phyloP scores from a whole-genome alignment of 2,888 invertebrate species.

The Crocallis elinguaria region DNA sequence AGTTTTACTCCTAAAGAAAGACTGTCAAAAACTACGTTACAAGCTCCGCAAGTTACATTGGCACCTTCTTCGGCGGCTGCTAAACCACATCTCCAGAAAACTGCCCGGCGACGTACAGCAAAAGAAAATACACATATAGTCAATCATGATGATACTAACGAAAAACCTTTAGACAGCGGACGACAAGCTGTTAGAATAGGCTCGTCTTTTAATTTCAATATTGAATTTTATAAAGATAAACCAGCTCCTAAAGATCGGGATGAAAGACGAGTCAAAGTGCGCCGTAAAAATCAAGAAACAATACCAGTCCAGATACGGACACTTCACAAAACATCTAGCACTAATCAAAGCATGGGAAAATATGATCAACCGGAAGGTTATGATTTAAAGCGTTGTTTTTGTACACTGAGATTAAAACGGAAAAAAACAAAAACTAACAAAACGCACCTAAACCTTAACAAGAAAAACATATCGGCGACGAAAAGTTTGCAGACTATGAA shows the following conservation, averaged over 20 bases:
- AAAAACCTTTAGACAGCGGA: too few species aligned
- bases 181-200: background rate
- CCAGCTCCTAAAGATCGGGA: background rate
- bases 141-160: too few species aligned
- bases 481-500: conserved; percentile 25
- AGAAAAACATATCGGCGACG: conserved; percentile 1
- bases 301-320: background rate
- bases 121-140: background rate
- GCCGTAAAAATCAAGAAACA: background rate
- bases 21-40: background rate
- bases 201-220: conserved; percentile 10
- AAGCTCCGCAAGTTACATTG: background rate
- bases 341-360: conserved; percentile 6
- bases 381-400: conserved; percentile 45
- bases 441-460: conserved; percentile 1
- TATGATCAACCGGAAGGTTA: conserved; percentile 16
- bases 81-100: background rate
- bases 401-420: conserved; percentile 44
- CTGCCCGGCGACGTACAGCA: background rate
- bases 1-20: background rate
- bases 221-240: conserved; percentile 11
- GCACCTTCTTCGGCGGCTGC: background rate
- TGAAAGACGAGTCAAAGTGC: background rate
- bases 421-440: conserved; percentile 35
- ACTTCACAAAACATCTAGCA: conserved; percentile 11